Evolutionary conservation across 35 echinoderm and acorn worm species (phyloP).

Genomic region (Stichopus chloronotus): DNA sequence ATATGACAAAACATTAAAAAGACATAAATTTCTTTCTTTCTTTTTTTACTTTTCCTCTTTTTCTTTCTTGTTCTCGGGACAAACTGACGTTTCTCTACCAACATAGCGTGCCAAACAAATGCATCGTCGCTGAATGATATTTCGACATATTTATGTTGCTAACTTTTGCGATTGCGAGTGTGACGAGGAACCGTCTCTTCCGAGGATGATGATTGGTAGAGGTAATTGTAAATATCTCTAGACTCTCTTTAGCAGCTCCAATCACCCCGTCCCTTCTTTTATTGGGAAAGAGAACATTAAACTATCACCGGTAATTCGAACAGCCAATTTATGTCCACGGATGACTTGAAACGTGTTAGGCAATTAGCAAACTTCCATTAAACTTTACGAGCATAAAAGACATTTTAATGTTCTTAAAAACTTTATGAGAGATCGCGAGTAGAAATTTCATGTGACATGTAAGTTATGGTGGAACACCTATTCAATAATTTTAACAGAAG

Average conservation of each 20-base stretch:
- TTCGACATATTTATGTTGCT: constrained; percentile 35
- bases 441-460: not conserved
- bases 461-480: too few relatives aligned
- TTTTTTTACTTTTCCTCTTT: too few relatives aligned
- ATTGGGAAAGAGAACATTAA: not conserved
- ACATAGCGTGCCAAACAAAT: constrained; percentile 49
- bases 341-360: constrained; percentile 25
- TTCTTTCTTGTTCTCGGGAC: not conserved
- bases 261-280: not conserved
- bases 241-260: not conserved
- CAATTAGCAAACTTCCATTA: constrained; percentile 23
- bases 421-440: not conserved
- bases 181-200: constrained; percentile 22
- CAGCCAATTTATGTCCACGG: constrained; percentile 19
- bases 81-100: constrained; percentile 15
- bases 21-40: constrained; percentile 41
- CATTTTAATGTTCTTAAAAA: constrained; percentile 15
- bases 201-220: constrained; percentile 26
- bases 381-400: constrained; percentile 13
- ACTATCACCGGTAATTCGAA: constrained; percentile 18
- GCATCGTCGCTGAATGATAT: constrained; percentile 23
- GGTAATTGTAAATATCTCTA: constrained; percentile 36
- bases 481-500: too few relatives aligned
- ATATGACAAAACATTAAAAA: constrained; percentile 48
- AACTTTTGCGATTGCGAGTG: not conserved